phyloP scores from a whole-genome alignment of 2,113 vertebrate species.

The Terrapene triunguis region DNA sequence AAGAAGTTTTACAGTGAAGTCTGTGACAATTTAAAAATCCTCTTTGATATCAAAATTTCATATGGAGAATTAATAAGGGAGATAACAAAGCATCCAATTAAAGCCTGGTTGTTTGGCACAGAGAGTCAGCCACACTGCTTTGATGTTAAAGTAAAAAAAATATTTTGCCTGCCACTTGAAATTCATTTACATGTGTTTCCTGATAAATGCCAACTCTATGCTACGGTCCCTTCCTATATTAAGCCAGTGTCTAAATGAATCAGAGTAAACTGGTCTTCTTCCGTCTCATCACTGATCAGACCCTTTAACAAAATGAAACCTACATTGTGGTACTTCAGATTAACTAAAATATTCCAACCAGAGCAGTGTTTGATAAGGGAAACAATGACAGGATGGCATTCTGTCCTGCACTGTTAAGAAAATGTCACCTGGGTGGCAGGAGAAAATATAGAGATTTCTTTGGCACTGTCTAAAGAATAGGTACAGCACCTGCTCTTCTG shows the following conservation, averaged over 20 bases:
- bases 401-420: not conserved
- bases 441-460: slow-evolving; percentile 34
- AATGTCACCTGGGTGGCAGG: not conserved
- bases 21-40: not conserved
- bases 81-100: not conserved
- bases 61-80: not conserved
- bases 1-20: not conserved
- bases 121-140: not conserved
- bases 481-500: accelerated
- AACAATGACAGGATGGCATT: not conserved
- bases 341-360: not conserved
- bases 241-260: not conserved
- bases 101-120: not conserved
- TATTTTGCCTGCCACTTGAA: not conserved
- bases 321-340: not conserved
- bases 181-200: not conserved
- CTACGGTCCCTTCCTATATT: not conserved
- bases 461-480: slow-evolving; percentile 16
- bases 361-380: not conserved
- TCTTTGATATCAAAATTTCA: not conserved
- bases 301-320: not conserved
- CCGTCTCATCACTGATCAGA: not conserved
- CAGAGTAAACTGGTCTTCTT: accelerated
- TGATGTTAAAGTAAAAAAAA: not conserved
- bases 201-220: not conserved